phyloP scores from a whole-genome alignment of 1,140 invertebrate genomes.

The Littorina saxatilis region DNA sequence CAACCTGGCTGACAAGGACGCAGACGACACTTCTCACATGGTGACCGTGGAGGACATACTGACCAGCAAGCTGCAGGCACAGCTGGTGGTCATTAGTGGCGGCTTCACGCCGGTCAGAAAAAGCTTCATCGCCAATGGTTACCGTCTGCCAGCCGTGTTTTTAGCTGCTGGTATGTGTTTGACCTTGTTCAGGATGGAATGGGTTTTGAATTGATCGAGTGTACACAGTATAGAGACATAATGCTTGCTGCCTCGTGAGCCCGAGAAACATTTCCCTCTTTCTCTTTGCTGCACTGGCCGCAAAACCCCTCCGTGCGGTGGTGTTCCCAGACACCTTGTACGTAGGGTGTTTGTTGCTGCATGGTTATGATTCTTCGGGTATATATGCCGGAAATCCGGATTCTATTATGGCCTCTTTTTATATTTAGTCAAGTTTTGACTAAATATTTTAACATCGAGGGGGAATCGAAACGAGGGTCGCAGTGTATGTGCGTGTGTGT shows the following conservation, averaged over 20 bases:
- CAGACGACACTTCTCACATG: conserved; percentile 58
- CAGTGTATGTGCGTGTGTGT: too few species aligned
- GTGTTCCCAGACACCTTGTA: background rate
- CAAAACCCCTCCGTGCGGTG: too few species aligned
- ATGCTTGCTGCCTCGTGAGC: too few species aligned
- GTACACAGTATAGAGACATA: too few species aligned
- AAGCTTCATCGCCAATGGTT: conserved; percentile 44
- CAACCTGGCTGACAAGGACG: conserved; percentile 41
- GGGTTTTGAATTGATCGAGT: too few species aligned
- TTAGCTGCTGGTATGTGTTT: conserved; percentile 67
- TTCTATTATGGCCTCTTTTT: too few species aligned
- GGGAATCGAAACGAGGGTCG: too few species aligned
- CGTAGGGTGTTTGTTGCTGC: background rate
- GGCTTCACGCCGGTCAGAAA: conserved; percentile 57
- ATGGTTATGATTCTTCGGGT: background rate
- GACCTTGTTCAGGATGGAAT: background rate
- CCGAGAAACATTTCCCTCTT: too few species aligned
- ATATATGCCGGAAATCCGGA: too few species aligned
- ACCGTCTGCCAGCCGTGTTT: conserved; percentile 63
- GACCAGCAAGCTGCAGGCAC: conserved; percentile 57
- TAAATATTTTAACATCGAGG: too few species aligned
- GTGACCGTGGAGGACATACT: conserved; percentile 66
- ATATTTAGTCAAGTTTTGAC: too few species aligned
- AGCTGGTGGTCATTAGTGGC: conserved; percentile 67
- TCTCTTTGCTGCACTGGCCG: too few species aligned